Percentiles rank a stretch among this genome's conserved stretches.
Conservation (phyloP, 2,888 invertebrate species). For the Hirtodrosophila alboralis region DNA sequence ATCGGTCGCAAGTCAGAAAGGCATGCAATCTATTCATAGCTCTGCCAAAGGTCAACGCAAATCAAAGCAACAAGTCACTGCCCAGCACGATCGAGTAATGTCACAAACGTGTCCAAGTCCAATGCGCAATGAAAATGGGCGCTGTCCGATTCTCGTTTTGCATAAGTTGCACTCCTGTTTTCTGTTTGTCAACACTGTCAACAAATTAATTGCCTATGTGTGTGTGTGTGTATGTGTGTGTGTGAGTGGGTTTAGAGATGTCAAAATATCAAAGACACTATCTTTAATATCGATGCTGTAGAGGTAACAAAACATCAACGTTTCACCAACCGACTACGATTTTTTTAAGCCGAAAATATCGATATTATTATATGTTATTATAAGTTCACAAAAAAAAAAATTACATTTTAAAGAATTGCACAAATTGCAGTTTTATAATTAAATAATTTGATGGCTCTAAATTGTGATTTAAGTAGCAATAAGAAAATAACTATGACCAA, state of each 20-base stretch:
- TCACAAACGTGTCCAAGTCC: conserved; percentile 60
- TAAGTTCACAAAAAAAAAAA: too few relatives aligned
- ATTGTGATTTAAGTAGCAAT: too few relatives aligned
- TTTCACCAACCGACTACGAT: too few relatives aligned
- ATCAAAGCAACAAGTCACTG: conserved; percentile 55
- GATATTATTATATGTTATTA: too few relatives aligned
- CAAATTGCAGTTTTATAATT: too few relatives aligned
- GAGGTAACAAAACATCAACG: too few relatives aligned
- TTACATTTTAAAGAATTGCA: too few relatives aligned
- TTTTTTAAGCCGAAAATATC: too few relatives aligned
- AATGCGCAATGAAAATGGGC: conserved; percentile 52
- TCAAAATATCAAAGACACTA: too few relatives aligned
- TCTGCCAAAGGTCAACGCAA: conserved; percentile 63
- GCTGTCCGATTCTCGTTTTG: conserved; percentile 32
- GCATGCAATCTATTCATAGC: conserved; percentile 62
- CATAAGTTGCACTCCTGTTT: conserved; percentile 46
- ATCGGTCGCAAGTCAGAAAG: conserved; percentile 25
- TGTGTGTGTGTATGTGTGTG: neutral
- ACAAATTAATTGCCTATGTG: neutral
- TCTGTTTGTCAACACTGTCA: conserved; percentile 24
- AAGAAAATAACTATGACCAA: too few relatives aligned
- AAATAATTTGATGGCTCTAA: too few relatives aligned
- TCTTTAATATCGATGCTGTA: too few relatives aligned
- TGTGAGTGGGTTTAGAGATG: neutral
- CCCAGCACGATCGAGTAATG: conserved; percentile 57